Base-by-base conservation (phyloP, 2,888 invertebrate genomes). In the Zhuqinia jingwanae region DNA sequence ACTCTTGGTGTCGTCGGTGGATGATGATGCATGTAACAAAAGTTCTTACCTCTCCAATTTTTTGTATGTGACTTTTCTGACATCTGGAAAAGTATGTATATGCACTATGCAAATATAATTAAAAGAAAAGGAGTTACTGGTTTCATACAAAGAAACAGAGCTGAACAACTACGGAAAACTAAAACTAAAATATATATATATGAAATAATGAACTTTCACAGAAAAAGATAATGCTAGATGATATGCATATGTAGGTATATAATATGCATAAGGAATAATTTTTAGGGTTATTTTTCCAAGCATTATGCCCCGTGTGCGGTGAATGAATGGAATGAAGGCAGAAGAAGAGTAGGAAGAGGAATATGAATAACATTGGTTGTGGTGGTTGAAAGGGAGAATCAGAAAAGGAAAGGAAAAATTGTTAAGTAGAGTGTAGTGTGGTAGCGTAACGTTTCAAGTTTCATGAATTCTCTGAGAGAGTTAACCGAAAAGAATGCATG, bases 371-470 rank as follows among this genome's bases (percentile, higher is more conserved):
- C 5, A 36, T 6, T 36, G 3, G 50, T 15, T 15, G 50, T 13
- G 15, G 50, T 50, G 50, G 50, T 50, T 50, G 68, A 70, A 58
- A 25, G 53, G n/a, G n/a, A 58, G 25, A 70, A 50, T 15, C 50
- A 50, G 15, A 50, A 50, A 42, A 65, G 65, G 13, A 58, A 58
- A 58, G 58, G 25, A 22, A 10, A 36, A 36, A 65, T 36, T 30
- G 30, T 27, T 63, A 63, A 36, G n/a, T 60, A 1, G 27, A 6
- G 15, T 65, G 30, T 5, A 45, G 22, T 70, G 68, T 42, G 68
- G 68, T 47, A 45, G 45, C 22, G 68, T 42, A 45, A 70, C 22
- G 68, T 42, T 70, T 70, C 47, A 70, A 70, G 68, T 47, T 70
- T 47, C 68, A 45, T 11, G 45, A 45, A 47, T 70, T 70, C 45